Conservation (phyloP, 2,797 vertebrate genomes). For the Heteromormyrus szaboi region DNA sequence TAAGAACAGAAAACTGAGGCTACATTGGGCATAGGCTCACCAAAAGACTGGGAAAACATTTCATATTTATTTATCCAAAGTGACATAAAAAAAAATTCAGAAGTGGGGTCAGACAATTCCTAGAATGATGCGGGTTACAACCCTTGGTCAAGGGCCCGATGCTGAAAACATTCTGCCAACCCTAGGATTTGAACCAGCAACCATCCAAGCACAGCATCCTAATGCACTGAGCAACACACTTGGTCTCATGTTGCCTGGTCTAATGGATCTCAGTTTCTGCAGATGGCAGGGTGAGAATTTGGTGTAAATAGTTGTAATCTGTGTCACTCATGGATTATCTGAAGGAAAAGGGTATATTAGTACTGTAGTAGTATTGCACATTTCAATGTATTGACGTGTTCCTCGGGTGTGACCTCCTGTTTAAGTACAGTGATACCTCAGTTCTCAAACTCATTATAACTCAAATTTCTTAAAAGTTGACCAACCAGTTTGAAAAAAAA, state of each 20-base stretch:
- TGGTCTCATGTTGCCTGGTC: neutral
- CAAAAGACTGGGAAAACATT: neutral
- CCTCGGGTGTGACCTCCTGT: neutral
- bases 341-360: neutral
- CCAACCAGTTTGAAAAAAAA: no score
- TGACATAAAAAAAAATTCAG: neutral
- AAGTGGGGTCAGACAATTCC: neutral
- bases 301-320: neutral
- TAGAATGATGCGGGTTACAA: neutral
- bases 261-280: neutral
- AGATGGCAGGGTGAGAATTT: neutral
- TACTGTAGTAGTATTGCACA: neutral
- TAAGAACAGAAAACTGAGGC: neutral
- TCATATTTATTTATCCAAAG: neutral
- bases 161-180: neutral
- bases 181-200: neutral
- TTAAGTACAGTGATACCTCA: neutral
- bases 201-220: neutral
- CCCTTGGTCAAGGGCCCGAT: neutral
- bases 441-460: no score
- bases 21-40: neutral
- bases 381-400: neutral
- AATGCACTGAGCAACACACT: neutral
- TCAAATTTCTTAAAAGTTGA: no score
- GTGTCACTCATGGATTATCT: neutral